Conservation (phyloP, 2,888 invertebrate genomes). For the Heliconius aoede region DNA sequence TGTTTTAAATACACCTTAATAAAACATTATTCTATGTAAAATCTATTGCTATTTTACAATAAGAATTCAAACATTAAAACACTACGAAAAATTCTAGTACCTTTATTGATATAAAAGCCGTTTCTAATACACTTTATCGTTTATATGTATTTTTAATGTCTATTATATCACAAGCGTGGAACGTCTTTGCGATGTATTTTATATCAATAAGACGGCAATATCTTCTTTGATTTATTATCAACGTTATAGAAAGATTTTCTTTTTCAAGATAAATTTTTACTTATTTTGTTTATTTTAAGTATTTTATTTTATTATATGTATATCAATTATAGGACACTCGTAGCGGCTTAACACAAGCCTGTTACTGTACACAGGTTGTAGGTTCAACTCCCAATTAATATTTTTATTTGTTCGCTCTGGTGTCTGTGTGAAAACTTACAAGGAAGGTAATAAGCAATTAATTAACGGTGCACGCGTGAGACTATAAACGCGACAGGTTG, state of each 20-base stretch:
- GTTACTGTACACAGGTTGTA: too few relatives aligned
- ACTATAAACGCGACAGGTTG: too few relatives aligned
- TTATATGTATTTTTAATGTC: background rate
- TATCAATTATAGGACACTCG: background rate
- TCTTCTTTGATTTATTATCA: constrained; percentile 9
- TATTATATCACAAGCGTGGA: background rate
- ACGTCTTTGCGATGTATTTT: constrained; percentile 5
- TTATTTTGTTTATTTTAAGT: background rate
- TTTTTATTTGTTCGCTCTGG: too few relatives aligned
- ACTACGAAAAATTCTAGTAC: too few relatives aligned
- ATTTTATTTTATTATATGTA: background rate
- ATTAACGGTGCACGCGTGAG: too few relatives aligned
- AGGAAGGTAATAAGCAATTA: too few relatives aligned
- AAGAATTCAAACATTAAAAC: too few relatives aligned
- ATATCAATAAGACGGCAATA: constrained; percentile 11
- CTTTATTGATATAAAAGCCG: background rate
- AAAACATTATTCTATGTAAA: background rate
- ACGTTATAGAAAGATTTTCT: constrained; percentile 1
- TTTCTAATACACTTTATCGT: background rate
- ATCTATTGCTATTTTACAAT: background rate
- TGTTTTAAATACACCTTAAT: background rate
- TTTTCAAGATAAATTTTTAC: background rate
- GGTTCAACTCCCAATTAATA: too few relatives aligned
- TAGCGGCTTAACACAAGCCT: too few relatives aligned
- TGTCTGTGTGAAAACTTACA: too few relatives aligned